Conservation (phyloP, 2,888 invertebrate genomes). For the Hoplodrina blanda region DNA sequence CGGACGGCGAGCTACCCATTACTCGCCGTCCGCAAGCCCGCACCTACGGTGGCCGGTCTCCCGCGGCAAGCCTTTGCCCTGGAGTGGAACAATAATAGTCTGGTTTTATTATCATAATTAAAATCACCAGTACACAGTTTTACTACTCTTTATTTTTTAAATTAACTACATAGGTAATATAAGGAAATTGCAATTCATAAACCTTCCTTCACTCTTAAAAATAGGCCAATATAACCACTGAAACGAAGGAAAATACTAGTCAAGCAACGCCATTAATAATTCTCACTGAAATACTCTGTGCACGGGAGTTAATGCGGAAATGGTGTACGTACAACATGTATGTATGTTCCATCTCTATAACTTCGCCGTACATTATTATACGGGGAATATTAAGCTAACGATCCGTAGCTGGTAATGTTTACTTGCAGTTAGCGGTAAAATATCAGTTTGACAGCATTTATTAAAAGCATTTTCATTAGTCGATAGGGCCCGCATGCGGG, state of each 20-base stretch:
- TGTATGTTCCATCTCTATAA: constrained; percentile 6
- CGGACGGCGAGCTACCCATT: too few species aligned
- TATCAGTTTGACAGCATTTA: background rate
- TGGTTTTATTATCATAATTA: too few species aligned
- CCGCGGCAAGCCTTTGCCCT: too few species aligned
- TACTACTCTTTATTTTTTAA: background rate
- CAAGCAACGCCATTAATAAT: constrained; percentile 45
- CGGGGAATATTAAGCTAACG: constrained; percentile 23
- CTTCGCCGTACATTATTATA: constrained; percentile 11
- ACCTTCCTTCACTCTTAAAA: constrained; percentile 12
- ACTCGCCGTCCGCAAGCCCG: too few species aligned
- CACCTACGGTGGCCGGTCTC: too few species aligned
- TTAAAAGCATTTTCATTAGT: too few species aligned
- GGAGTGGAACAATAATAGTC: too few species aligned
- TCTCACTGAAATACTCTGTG: constrained; percentile 34
- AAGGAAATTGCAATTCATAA: constrained; percentile 4
- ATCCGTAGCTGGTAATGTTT: background rate
- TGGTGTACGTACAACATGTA: constrained; percentile 38
- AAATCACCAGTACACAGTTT: too few species aligned
- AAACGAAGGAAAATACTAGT: constrained; percentile 35
- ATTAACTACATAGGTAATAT: background rate
- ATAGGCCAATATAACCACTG: constrained; percentile 3
- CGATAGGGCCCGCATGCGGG: too few species aligned
- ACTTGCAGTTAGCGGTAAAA: constrained; percentile 18
- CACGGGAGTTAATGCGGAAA: constrained; percentile 43